Evolutionary conservation across 1,140 invertebrate species (phyloP).

Genomic region (Calosoma granatense): DNA sequence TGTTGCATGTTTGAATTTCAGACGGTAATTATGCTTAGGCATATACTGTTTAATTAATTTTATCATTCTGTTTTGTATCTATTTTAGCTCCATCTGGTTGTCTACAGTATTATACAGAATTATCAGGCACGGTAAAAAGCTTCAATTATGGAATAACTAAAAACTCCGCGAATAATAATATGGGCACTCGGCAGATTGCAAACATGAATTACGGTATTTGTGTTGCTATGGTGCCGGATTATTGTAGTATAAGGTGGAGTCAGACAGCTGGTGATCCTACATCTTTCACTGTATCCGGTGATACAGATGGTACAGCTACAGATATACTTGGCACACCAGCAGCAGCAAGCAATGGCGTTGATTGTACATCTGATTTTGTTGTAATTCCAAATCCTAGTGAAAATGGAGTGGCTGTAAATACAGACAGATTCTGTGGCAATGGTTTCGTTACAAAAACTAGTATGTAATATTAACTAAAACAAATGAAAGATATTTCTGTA

Average conservation of each 20-base stretch:
- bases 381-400: conserved; percentile 57
- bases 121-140: conserved; percentile 54
- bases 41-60: too few relatives aligned
- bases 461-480: conserved; percentile 33
- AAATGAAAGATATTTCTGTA: conserved; percentile 12
- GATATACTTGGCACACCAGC: conserved; percentile 38
- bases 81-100: conserved; percentile 63
- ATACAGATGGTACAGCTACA: conserved; percentile 40
- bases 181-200: conserved; percentile 58
- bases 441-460: conserved; percentile 54
- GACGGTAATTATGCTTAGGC: too few relatives aligned
- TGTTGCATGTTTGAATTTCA: too few relatives aligned
- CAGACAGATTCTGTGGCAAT: conserved; percentile 65
- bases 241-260: conserved; percentile 50
- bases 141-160: conserved; percentile 62
- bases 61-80: too few relatives aligned
- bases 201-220: conserved; percentile 69
- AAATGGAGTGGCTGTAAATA: conserved; percentile 31
- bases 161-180: conserved; percentile 29
- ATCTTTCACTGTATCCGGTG: conserved; percentile 57
- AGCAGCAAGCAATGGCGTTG: conserved; percentile 40
- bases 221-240: conserved; percentile 51
- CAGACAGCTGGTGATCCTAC: conserved; percentile 33
- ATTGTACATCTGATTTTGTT: conserved; percentile 60
- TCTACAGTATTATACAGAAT: conserved; percentile 61